Conservation (phyloP, 2,888 invertebrate species). For the Marronus borbonicus region DNA sequence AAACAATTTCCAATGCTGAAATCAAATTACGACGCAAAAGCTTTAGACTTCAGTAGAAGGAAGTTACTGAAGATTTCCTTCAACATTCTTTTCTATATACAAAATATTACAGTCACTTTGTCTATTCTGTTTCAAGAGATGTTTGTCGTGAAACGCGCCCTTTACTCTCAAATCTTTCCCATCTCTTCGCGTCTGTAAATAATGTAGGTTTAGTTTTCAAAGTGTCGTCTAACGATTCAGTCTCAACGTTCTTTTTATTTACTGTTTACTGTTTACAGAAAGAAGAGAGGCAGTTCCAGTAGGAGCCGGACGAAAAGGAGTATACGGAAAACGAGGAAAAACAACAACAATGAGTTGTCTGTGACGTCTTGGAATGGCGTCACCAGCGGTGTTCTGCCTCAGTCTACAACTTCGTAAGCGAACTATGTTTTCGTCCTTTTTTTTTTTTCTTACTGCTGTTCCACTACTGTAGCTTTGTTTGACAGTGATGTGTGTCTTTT, state of each 20-base stretch:
- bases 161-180: conserved; percentile 17
- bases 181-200: conserved; percentile 29
- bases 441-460: conserved; percentile 43
- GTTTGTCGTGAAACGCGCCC: background rate
- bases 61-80: too few relatives aligned
- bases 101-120: conserved; percentile 7
- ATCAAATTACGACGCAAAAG: too few relatives aligned
- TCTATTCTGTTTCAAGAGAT: background rate
- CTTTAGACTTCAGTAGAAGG: too few relatives aligned
- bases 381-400: conserved; percentile 64
- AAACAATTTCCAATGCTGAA: background rate
- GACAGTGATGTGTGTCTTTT: conserved; percentile 54
- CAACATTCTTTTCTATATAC: background rate
- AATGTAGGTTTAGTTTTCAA: conserved; percentile 45
- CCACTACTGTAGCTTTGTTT: conserved; percentile 40
- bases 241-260: conserved; percentile 36
- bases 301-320: conserved; percentile 6
- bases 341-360: conserved; percentile 52
- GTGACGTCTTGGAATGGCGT: conserved; percentile 61
- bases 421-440: conserved; percentile 53
- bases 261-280: conserved; percentile 36
- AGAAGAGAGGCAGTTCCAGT: conserved; percentile 13
- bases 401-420: conserved; percentile 63
- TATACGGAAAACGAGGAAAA: conserved; percentile 28
- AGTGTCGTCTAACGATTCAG: conserved; percentile 41